Evolutionary conservation across 53 echinoderm and acorn worm genomes (phyloP), one percentile per base, ranked within the genome.

Genomic region (Henricia sp.): DNA sequence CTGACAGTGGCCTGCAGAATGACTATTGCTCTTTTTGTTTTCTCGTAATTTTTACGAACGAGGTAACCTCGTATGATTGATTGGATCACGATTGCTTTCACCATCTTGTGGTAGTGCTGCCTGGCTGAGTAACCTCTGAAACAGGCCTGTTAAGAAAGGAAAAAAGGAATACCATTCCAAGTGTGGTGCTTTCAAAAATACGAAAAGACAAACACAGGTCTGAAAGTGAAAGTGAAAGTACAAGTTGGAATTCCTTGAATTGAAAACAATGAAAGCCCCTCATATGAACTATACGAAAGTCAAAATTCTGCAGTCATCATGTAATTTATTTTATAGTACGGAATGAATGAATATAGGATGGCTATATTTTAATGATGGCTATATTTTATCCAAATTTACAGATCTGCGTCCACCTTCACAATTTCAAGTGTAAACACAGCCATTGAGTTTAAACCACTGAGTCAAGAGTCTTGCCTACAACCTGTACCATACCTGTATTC

Each of bases 401-500:
- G n/a, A n/a, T n/a, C n/a, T n/a, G n/a, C n/a, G n/a, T n/a, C n/a
- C n/a, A n/a, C n/a, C n/a, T n/a, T n/a, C n/a, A n/a, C n/a, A n/a
- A n/a, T n/a, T n/a, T n/a, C n/a, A n/a, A n/a, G n/a, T n/a, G n/a
- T n/a, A n/a, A n/a, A n/a, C n/a, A n/a, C n/a, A n/a, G n/a, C n/a
- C n/a, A n/a, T n/a, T n/a, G n/a, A n/a, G n/a, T n/a, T n/a, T n/a
- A n/a, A n/a, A n/a, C n/a, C n/a, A n/a, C n/a, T n/a, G n/a, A n/a
- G n/a, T n/a, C n/a, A n/a, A n/a, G n/a, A n/a, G n/a, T n/a, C n/a
- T n/a, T n/a, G n/a, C n/a, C n/a, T n/a, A n/a, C n/a, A n/a, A n/a
- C n/a, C n/a, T n/a, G n/a, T n/a, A n/a, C n/a, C n/a, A n/a, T n/a
- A 96, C 96, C 96, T 96, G 96, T 34, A 96, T 66, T 6, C 84